Conservation (phyloP, 1,140 invertebrate species). For the Musca domestica region DNA sequence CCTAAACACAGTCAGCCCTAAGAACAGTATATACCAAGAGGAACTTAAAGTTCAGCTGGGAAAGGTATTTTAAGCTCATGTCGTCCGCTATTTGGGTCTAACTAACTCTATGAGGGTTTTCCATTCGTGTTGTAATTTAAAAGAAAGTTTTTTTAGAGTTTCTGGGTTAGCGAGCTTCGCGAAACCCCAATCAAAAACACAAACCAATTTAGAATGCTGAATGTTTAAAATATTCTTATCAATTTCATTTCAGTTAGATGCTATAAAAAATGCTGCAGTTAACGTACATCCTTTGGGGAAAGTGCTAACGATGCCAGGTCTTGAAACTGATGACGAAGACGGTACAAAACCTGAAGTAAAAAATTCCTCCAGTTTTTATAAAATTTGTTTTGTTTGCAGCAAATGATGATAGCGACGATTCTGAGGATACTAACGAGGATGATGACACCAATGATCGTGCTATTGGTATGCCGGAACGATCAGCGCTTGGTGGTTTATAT, state of each 20-base stretch:
- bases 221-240: too few relatives aligned
- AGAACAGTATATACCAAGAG: too few relatives aligned
- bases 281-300: slow-evolving; percentile 49
- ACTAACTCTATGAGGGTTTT: too few relatives aligned
- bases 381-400: slow-evolving; percentile 30
- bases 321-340: slow-evolving; percentile 51
- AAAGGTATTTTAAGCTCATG: too few relatives aligned
- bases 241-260: slow-evolving; percentile 41
- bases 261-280: slow-evolving; percentile 42
- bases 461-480: slow-evolving; percentile 39
- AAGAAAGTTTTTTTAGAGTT: too few relatives aligned
- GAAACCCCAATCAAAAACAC: too few relatives aligned
- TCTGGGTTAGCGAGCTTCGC: too few relatives aligned
- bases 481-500: slow-evolving; percentile 24
- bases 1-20: too few relatives aligned
- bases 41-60: too few relatives aligned
- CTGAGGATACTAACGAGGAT: slow-evolving; percentile 51
- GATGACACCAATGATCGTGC: slow-evolving; percentile 50
- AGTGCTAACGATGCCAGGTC: slow-evolving; percentile 45
- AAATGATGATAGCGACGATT: slow-evolving; percentile 51
- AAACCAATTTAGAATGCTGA: too few relatives aligned
- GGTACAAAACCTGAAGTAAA: slow-evolving; percentile 26
- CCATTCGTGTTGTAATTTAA: too few relatives aligned
- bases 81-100: too few relatives aligned
- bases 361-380: background rate